A percentile compares a stretch with the other conserved stretches of the same genome.
Conservation (phyloP, 2,113 vertebrate genomes). For the Syngnathoides biaculeatus region DNA sequence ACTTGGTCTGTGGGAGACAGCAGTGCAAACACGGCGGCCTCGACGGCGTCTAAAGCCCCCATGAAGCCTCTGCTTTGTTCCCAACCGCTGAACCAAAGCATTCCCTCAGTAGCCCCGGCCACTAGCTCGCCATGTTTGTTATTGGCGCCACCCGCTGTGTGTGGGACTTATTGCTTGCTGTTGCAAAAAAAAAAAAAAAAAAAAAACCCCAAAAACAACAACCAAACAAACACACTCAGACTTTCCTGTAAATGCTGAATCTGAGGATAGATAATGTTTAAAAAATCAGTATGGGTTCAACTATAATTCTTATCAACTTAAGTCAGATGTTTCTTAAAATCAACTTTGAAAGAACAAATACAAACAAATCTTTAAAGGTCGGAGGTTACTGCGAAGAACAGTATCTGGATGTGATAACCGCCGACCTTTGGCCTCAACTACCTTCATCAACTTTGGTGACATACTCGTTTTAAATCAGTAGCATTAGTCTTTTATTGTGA, state of each 20-base stretch:
- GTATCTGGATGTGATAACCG: not conserved
- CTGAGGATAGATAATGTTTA: not conserved
- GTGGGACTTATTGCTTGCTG: not conserved
- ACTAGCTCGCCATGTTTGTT: conserved; percentile 6
- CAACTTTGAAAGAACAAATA: not conserved
- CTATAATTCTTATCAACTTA: not conserved
- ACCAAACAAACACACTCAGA: not conserved
- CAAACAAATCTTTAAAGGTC: not conserved
- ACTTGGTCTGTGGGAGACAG: not conserved
- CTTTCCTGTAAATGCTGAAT: not conserved
- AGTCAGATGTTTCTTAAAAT: not conserved
- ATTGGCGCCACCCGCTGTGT: not conserved
- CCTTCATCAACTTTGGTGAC: not conserved
- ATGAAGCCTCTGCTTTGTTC: conserved; percentile 48
- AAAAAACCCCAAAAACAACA: not conserved
- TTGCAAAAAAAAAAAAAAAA: not conserved
- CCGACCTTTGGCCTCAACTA: not conserved
- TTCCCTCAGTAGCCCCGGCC: conserved; percentile 25
- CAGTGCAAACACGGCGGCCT: conserved; percentile 34
- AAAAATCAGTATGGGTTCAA: not conserved
- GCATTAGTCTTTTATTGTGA: not conserved
- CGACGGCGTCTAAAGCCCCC: conserved; percentile 30
- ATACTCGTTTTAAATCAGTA: not conserved
- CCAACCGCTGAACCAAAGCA: conserved; percentile 41
- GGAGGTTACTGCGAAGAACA: not conserved